Base-by-base conservation (phyloP, 2,888 invertebrate species). In the Dicycla oo region DNA sequence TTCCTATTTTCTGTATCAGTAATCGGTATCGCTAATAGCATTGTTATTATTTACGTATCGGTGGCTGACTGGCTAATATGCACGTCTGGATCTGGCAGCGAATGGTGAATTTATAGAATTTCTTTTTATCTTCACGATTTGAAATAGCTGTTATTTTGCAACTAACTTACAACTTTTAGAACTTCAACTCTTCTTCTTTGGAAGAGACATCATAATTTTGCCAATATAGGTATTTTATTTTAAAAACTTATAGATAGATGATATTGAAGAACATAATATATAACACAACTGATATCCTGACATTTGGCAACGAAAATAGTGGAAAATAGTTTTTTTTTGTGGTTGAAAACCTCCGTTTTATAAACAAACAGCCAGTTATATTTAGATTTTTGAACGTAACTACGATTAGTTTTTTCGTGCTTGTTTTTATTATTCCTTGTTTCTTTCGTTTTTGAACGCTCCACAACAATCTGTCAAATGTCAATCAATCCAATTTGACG, bases 11-110 rank as follows among this genome's bases (percentile, higher is more conserved):
- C 11, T 18, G 6, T 30, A 11, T 7, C 20, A n/a, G n/a, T 58
- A 30, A 26, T 45, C 49, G 6, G 54, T 20, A 63, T 64, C 20
- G 30, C 60, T 63, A 11, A 53, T 54, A 40, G 10, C 18, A 43
- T 56, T 40, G n/a, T 23, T 43, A 15, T n/a, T 47, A 10, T 26
- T 49, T 56, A 70, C 26, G 1, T 40, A 67, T 23, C 58, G 38
- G 34, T 63, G 64, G 11, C n/a, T 57, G 53, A 30, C 53, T 94
- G 94, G 93, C 94, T 53, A 94, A 92, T 84, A 86, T 93, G 73
- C 87, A 90, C 80, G 87, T 90, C 83, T 90, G 88, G 75, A 92
- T 93, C 74, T 87, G 91, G 92, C 91, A 87, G 82, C 90, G 89
- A 84, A 91, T 94, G 93, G 94, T 94, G 87, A 88, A 93, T 92